phyloP scores from a whole-genome alignment of 1,140 invertebrate species.

The Lepidotrigona ventralis region DNA sequence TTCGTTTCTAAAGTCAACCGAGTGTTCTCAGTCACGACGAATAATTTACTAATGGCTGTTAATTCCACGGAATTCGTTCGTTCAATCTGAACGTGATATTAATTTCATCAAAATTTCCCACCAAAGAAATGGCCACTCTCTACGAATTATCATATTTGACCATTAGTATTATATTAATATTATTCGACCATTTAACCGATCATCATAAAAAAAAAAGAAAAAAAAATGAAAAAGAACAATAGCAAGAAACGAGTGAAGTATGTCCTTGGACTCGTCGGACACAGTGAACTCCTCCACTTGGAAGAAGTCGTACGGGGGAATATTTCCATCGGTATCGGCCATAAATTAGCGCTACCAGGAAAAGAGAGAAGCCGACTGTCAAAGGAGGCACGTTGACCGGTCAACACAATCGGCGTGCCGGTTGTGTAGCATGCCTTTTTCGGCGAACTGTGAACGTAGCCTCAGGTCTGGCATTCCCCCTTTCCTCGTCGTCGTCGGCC shows the following conservation, averaged over 20 bases:
- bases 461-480: slow-evolving; percentile 57
- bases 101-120: too few relatives aligned
- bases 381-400: slow-evolving; percentile 59
- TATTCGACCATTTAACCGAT: neutral
- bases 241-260: neutral
- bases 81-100: too few relatives aligned
- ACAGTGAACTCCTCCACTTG: neutral
- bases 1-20: too few relatives aligned
- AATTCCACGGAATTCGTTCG: too few relatives aligned
- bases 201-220: neutral
- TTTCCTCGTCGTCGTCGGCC: slow-evolving; percentile 61
- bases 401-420: slow-evolving; percentile 60
- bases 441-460: slow-evolving; percentile 65
- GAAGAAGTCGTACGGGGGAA: slow-evolving; percentile 38
- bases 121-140: too few relatives aligned
- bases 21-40: too few relatives aligned
- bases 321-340: slow-evolving; percentile 42
- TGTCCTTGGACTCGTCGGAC: neutral
- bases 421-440: slow-evolving; percentile 64
- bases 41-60: too few relatives aligned
- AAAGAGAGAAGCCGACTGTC: slow-evolving; percentile 52
- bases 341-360: slow-evolving; percentile 47
- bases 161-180: too few relatives aligned
- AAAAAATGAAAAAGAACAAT: too few relatives aligned
- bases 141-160: too few relatives aligned